Base-by-base conservation (phyloP, 2,888 invertebrate genomes). In the Proisotoma minuta region DNA sequence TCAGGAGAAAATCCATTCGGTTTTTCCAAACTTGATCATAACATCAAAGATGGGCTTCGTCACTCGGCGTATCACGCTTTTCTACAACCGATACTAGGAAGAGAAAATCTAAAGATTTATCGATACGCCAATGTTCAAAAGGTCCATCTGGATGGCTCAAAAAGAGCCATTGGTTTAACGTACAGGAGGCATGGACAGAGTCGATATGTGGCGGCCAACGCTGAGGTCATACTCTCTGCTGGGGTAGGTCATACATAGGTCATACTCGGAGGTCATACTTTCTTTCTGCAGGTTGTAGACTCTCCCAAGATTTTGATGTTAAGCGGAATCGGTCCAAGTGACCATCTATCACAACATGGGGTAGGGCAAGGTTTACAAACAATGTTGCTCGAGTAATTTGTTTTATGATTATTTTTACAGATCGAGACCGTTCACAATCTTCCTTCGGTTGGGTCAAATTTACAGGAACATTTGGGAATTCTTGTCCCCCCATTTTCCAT, bases 21-120 rank as follows among this genome's bases (percentile, higher is more conserved):
- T 3, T 66, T 66, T 51, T 53, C 53, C 23, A 63, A 34, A 22
- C 27, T 66, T 18, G 66, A 66, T 18, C 60, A 58, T 28, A 66
- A 60, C 20, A 63, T 66, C 29, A 66, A 66, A 28, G 34, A 66
- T 43, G 66, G 66, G 22, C 22, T 63, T 24, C 43, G 66, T 48
- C 56, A 51, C 34, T 58, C 63, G 5, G 52, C 63, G n/a, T 66
- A 63, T 52, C 63, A 66, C 22, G 53, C 59, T 23, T 53, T 53
- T 39, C 22, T 63, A 12, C 50, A 63, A 24, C 66, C 66, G 12
- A 58, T 50, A 1, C n/a, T 60, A 29, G 40, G 56, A 3, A 15
- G 62, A 20, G 27, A 22, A 12, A 59, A 58, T 24, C 51, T 66
- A 0, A 18, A 12, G 1, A 51, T 66, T 29, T 59, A 59, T 18